Conservation (phyloP, 2,113 vertebrate genomes). For the Mastomys natalensis region DNA sequence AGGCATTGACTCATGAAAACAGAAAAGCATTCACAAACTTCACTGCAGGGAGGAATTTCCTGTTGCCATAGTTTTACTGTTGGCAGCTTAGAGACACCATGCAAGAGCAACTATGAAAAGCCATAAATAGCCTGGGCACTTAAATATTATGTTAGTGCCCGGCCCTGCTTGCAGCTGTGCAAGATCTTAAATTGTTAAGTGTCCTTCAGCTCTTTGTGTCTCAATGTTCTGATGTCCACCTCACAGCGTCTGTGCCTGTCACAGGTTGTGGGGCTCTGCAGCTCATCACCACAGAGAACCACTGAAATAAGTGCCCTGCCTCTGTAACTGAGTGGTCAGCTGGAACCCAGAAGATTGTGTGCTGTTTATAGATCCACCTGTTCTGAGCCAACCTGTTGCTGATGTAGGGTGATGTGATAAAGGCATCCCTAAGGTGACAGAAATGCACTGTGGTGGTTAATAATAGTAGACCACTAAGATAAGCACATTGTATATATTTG, state of each 20-base stretch:
- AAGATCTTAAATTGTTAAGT: slow-evolving; percentile 49
- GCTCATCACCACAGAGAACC: not conserved
- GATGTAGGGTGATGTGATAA: not conserved
- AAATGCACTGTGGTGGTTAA: not conserved
- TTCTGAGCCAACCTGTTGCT: not conserved
- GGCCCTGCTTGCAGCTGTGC: slow-evolving; percentile 45
- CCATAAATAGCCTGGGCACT: slow-evolving; percentile 76
- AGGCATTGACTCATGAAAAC: slow-evolving; percentile 81
- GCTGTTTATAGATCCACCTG: not conserved
- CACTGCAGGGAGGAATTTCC: slow-evolving; percentile 78
- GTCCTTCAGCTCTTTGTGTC: slow-evolving; percentile 46
- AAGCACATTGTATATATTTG: not conserved
- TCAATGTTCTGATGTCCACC: not conserved
- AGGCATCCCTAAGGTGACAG: not conserved
- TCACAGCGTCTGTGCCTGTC: not conserved
- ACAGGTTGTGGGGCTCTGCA: not conserved
- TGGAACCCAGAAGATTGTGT: not conserved
- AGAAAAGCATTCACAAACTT: slow-evolving; percentile 83
- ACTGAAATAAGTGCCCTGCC: not conserved
- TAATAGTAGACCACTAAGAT: not conserved
- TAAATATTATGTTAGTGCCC: slow-evolving; percentile 69
- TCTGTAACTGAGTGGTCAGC: not conserved
- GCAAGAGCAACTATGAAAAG: slow-evolving; percentile 76
- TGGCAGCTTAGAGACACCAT: slow-evolving; percentile 77
- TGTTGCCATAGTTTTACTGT: slow-evolving; percentile 80